Evolutionary conservation across 2,888 invertebrate genomes (phyloP), one percentile per base, ranked within the genome.

Genomic region (Amphipoea oculea): DNA sequence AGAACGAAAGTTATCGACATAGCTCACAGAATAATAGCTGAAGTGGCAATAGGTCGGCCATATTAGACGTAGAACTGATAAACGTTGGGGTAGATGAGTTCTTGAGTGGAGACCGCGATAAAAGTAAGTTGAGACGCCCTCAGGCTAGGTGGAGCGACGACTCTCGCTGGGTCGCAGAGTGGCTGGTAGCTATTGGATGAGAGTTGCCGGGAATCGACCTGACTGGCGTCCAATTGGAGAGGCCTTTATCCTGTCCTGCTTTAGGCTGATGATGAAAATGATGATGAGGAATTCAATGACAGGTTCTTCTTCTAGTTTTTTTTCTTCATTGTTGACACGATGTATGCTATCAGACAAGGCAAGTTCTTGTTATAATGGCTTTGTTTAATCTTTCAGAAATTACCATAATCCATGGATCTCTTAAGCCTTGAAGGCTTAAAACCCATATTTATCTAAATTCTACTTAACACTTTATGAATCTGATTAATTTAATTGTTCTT

Each of bases 401-500:
- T n/a, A 75, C 9, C 0, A 2, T 17, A 42, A 9, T 1, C 1
- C n/a, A 70, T 36, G 5, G 71, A 63, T 63, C 5, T 73, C 1
- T 17, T 29, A 54, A 45, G 20, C 29, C 6, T 29, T 51, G 3
- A 69, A 40, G 11, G 7, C 20, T 51, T 36, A 79, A 77, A 79
- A n/a, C 0, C 1, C 11, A 45, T 79, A 14, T 54, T 54, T 54
- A 68, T 83, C 23, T 40, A 66, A 9, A 66, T 45, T 36, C 0
- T 57, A 62, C 40, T 23, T 14, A 63, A 51, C 9, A 48, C 12
- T 62, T 63, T 57, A 73, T 20, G 36, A 72, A 73, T 73, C 40
- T 36, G 54, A 40, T 54, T 57, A 65, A 87, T 73, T 73, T 23
- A 62, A 48, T 81, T 84, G 45, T 85, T 80, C 78, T 81, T 12